A percentile compares a stretch with the other conserved stretches of the same genome.
Evolutionary conservation across 2,113 vertebrate genomes (phyloP).

Genomic region (Oreochromis niloticus): DNA sequence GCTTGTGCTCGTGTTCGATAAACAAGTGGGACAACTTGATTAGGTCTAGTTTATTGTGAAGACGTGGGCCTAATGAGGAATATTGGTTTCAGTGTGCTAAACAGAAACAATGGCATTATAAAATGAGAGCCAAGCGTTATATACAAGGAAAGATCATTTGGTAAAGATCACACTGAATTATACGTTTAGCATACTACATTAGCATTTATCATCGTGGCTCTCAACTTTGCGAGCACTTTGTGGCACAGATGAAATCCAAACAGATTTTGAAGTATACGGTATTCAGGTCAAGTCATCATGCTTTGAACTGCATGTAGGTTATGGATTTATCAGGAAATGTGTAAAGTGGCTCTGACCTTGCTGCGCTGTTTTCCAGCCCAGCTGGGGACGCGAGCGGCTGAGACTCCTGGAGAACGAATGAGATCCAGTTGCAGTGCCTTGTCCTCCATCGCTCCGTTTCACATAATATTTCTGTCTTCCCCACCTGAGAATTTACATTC

Average conservation of each 20-base stretch:
- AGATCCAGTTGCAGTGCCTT: neutral
- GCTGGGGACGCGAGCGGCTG: neutral
- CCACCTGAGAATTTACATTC: neutral
- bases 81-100: conserved; percentile 31
- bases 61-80: conserved; percentile 26
- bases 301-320: neutral
- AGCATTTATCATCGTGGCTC: neutral
- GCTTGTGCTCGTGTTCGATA: conserved; percentile 15
- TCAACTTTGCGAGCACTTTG: neutral
- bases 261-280: neutral
- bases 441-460: neutral
- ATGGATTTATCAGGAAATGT: neutral
- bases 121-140: neutral
- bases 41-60: conserved; percentile 33
- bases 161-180: conserved; percentile 15
- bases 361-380: neutral
- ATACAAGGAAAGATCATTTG: conserved; percentile 2
- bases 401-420: neutral
- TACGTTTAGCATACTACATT: neutral
- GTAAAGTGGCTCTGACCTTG: neutral
- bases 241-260: neutral
- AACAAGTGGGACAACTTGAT: conserved; percentile 45
- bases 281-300: neutral
- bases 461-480: neutral
- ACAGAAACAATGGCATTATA: conserved; percentile 25